Percentiles rank a stretch among this genome's conserved stretches.
phyloP scores from a whole-genome alignment of 2,888 invertebrate species.

The Globia sparganii region DNA sequence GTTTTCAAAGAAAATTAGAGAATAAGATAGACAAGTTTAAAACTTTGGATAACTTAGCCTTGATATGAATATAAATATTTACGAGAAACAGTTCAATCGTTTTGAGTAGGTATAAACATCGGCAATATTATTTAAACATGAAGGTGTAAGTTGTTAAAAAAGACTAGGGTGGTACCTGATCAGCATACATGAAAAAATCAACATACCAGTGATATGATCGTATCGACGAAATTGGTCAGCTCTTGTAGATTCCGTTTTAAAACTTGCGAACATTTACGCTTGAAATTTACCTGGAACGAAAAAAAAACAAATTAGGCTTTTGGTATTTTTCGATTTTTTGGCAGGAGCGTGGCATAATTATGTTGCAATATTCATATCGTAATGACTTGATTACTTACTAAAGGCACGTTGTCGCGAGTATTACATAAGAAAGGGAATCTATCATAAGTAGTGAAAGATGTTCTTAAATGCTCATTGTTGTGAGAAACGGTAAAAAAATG shows the following conservation, averaged over 20 bases:
- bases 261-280: conserved; percentile 18
- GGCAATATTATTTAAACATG: conserved; percentile 77
- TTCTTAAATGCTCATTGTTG: conserved; percentile 22
- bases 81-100: conserved; percentile 71
- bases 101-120: conserved; percentile 72
- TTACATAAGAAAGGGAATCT: conserved; percentile 8
- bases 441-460: background rate
- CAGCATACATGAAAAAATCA: conserved; percentile 63
- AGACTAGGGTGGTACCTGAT: conserved; percentile 65
- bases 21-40: conserved; percentile 11
- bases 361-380: background rate
- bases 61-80: conserved; percentile 73
- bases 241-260: conserved; percentile 34
- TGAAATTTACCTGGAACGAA: conserved; percentile 45
- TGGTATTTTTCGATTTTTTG: background rate
- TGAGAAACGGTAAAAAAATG: conserved; percentile 7
- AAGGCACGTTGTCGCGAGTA: background rate
- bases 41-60: background rate
- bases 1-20: background rate
- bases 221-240: conserved; percentile 50
- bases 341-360: background rate
- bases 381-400: background rate
- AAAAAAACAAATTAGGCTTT: conserved; percentile 21
- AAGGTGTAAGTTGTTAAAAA: conserved; percentile 70
- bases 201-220: conserved; percentile 34